These are phyloP conservation scores for Campylomormyrus tamandua DNA, from an alignment of 2,113 vertebrate species.

Conservation along the genomic window DNA sequence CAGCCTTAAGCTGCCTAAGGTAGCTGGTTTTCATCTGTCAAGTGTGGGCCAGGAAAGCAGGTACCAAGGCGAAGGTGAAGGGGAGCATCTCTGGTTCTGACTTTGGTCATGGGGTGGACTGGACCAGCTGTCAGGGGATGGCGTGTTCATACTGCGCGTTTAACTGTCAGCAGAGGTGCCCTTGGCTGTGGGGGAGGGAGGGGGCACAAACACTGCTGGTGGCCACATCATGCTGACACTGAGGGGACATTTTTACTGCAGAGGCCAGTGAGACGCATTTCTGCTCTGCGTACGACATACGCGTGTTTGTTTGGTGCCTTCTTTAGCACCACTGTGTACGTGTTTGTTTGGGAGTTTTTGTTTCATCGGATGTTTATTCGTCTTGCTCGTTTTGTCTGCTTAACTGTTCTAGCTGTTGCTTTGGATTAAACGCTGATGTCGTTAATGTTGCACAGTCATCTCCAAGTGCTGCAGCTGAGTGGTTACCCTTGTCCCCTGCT, in stretches of 20 bases:
- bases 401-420: not conserved
- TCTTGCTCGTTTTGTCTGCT: slow-evolving; percentile 15
- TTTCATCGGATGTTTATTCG: slow-evolving; percentile 20
- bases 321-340: not conserved
- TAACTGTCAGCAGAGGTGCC: not conserved
- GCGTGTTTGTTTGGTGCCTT: not conserved
- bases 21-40: not conserved
- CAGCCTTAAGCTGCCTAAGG: not conserved
- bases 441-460: not conserved
- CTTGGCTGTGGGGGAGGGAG: not conserved
- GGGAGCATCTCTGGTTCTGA: not conserved
- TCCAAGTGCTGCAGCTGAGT: not conserved
- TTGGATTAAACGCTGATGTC: not conserved
- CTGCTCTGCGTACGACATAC: not conserved
- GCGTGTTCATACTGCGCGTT: not conserved
- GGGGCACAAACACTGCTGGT: not conserved
- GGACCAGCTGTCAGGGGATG: not conserved
- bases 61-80: not conserved
- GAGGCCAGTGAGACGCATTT: not conserved
- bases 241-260: not conserved
- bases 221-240: not conserved
- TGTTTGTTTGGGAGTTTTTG: slow-evolving; percentile 12
- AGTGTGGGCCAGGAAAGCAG: not conserved
- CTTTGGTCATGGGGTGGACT: not conserved
- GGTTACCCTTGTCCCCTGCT: slow-evolving; percentile 11